Evolutionary conservation across 1,140 invertebrate species (phyloP).

Genomic region (Diorhabda carinulata): DNA sequence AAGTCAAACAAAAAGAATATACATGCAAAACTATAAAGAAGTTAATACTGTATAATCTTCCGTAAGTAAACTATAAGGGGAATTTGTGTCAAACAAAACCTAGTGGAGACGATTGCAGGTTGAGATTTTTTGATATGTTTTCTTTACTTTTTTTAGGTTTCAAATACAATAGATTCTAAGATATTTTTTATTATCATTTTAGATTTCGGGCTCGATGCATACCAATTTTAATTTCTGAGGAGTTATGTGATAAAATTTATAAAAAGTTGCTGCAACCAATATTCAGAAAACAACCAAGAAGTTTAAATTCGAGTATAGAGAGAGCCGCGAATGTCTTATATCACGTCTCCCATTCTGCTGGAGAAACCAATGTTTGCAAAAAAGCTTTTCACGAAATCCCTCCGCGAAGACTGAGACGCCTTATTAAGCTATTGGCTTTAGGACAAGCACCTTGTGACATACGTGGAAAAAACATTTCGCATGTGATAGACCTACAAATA

Average conservation of each 20-base stretch:
- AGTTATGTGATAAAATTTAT: constrained; percentile 11
- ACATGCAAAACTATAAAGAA: background rate
- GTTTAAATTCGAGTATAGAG: no score
- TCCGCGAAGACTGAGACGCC: background rate
- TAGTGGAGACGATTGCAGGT: constrained; percentile 5
- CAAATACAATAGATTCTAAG: constrained; percentile 4
- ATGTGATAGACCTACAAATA: constrained; percentile 1
- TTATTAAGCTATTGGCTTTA: background rate
- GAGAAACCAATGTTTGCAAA: no score
- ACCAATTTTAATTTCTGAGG: background rate
- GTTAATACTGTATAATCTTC: background rate
- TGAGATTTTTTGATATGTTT: constrained; percentile 1
- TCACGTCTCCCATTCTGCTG: no score
- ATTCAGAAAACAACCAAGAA: no score
- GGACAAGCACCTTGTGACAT: background rate
- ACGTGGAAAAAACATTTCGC: background rate
- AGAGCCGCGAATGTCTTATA: no score
- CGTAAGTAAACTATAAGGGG: background rate
- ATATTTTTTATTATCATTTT: no score
- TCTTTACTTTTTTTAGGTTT: background rate
- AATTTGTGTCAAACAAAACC: constrained; percentile 1
- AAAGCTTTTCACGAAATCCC: no score
- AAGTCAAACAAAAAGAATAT: no score
- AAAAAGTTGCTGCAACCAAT: no score
- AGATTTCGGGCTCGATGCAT: constrained; percentile 1